Evolutionary conservation across 2,113 vertebrate genomes (phyloP).

Genomic region (Hypomesus transpacificus): DNA sequence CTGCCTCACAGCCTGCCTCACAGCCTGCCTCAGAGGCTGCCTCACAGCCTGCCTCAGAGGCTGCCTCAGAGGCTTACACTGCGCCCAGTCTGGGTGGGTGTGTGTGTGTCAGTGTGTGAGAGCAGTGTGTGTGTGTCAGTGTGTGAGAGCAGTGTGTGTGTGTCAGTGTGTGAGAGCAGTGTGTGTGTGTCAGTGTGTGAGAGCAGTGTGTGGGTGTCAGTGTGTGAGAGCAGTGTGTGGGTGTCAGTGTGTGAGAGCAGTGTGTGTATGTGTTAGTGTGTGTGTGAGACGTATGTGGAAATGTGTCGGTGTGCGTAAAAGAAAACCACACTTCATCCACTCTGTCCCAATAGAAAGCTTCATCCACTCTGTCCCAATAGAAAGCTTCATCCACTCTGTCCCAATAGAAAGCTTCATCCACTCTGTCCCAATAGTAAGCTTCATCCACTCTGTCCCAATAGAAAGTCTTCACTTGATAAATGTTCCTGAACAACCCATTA

Average conservation of each 20-base stretch:
- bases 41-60: slow-evolving; percentile 18
- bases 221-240: slow-evolving; percentile 4
- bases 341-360: slow-evolving; percentile 8
- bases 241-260: slow-evolving; percentile 9
- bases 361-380: neutral
- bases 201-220: slow-evolving; percentile 34
- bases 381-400: too few relatives aligned
- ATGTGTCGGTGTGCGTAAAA: neutral
- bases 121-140: neutral
- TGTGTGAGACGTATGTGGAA: neutral
- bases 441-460: slow-evolving; percentile 4
- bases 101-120: too few relatives aligned
- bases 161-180: slow-evolving; percentile 51
- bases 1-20: too few relatives aligned
- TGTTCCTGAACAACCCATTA: too few relatives aligned
- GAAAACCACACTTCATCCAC: too few relatives aligned
- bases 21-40: too few relatives aligned
- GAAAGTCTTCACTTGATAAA: slow-evolving; percentile 10
- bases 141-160: too few relatives aligned
- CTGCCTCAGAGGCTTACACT: neutral
- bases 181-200: slow-evolving; percentile 48
- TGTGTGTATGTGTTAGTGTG: neutral
- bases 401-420: too few relatives aligned
- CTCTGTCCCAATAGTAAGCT: too few relatives aligned
- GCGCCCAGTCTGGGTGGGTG: neutral